Evolutionary conservation across 2,888 invertebrate genomes (phyloP), one percentile per base, ranked within the genome.

Genomic region (Melinopterus prodromus): DNA sequence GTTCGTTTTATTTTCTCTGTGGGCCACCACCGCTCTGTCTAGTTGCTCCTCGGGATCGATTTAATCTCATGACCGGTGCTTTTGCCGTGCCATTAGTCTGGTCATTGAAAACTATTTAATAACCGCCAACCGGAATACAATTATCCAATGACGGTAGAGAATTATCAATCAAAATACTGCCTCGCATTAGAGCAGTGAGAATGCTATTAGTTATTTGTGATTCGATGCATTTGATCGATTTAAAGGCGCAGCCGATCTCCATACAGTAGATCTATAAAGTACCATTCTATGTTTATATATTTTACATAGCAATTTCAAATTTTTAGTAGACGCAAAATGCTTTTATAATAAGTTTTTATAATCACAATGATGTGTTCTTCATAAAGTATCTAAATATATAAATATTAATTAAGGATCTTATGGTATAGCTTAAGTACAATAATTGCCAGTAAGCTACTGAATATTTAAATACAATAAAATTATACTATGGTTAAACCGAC

Each of bases 121-220:
- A 53, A 53, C 53, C 53, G 12, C 53, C 53, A 53, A 53, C 53
- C 53, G 53, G 53, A 53, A 53, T 53, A 53, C 53, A 53, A 53
- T 53, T 53, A 53, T 53, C 12, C 53, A 53, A 53, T 53, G 53
- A 53, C 53, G 53, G 53, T 12, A 12, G 53, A 53, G 53, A 53
- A 53, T 53, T 53, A 53, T 53, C 53, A 53, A 53, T 53, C 53
- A 53, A 53, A 53, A 53, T 53, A 53, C 53, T 53, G 53, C 53
- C 53, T 53, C 53, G 53, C 12, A 53, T 53, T 53, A 53, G 7
- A 53, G 7, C 53, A 53, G 53, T 53, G 53, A 53, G 53, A 12
- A 53, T 53, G 53, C 53, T 53, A 53, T 53, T 53, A 53, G 53
- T 53, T 53, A 53, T 53, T 53, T 53, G 53, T 53, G 12, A 53